Percentiles rank a stretch among this genome's conserved stretches.
These are phyloP conservation scores for Malacoraja senta DNA, from an alignment of 2,797 vertebrate genomes.

Conservation along the genomic window DNA sequence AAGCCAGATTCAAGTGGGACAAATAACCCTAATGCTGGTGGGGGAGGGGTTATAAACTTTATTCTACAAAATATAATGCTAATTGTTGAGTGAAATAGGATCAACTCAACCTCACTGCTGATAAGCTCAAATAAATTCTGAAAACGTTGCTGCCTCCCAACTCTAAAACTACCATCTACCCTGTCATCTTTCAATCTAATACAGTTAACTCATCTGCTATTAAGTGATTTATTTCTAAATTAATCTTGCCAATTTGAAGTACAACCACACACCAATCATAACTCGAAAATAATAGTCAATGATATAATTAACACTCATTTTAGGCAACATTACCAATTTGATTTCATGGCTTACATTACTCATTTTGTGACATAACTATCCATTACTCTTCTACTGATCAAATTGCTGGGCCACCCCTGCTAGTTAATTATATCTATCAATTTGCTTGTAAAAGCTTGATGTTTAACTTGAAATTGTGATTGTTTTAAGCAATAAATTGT, in stretches of 20 bases:
- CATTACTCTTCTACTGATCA: background rate
- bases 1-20: background rate
- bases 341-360: background rate
- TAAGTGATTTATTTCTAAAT: background rate
- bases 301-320: background rate
- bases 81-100: background rate
- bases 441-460: background rate
- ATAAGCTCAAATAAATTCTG: background rate
- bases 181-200: background rate
- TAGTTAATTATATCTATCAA: background rate
- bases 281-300: background rate
- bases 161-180: background rate
- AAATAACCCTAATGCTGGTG: background rate
- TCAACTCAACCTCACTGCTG: background rate
- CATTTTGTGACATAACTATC: background rate
- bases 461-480: background rate
- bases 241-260: background rate
- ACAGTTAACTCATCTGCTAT: background rate
- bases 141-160: background rate
- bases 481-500: background rate
- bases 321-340: background rate
- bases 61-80: background rate
- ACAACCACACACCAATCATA: background rate
- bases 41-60: background rate
- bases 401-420: background rate